These are phyloP conservation scores for Gari tellinella DNA, from an alignment of 2,888 invertebrate genomes.

Conservation along the genomic window DNA sequence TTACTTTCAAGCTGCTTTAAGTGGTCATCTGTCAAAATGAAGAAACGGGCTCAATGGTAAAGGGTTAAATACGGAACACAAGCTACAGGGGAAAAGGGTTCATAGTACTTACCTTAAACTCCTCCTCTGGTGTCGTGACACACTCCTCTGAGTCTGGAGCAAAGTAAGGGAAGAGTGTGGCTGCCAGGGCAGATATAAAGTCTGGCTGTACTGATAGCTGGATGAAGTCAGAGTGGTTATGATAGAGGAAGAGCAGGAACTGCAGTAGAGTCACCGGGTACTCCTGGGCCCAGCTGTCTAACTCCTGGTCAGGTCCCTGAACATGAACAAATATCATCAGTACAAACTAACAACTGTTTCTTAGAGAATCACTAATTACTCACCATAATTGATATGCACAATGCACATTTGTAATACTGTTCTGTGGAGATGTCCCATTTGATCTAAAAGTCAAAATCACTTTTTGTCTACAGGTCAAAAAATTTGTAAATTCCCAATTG, in stretches of 20 bases:
- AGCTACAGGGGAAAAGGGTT: no score
- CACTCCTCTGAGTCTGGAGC: conserved; percentile 80
- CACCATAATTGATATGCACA: no score
- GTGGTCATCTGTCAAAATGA: no score
- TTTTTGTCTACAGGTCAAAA: no score
- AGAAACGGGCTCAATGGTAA: no score
- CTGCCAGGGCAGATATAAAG: conserved; percentile 93
- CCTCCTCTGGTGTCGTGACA: conserved; percentile 83
- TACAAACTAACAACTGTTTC: not conserved
- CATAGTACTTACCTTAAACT: conserved; percentile 83
- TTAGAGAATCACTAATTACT: no score
- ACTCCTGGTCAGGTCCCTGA: conserved; percentile 65
- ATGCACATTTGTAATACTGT: no score
- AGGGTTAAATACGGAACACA: no score
- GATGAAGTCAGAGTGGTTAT: conserved; percentile 96
- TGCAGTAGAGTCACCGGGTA: conserved; percentile 86
- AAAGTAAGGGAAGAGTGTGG: conserved; percentile 90
- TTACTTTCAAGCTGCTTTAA: no score
- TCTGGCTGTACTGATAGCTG: conserved; percentile 96
- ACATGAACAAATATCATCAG: conserved; percentile 1
- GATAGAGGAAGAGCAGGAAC: conserved; percentile 97
- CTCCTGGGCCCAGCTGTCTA: conserved; percentile 77
- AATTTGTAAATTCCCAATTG: no score
- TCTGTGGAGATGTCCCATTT: no score
- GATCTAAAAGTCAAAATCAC: no score